phyloP scores from a whole-genome alignment of 2,113 vertebrate species.

The Progne subis region DNA sequence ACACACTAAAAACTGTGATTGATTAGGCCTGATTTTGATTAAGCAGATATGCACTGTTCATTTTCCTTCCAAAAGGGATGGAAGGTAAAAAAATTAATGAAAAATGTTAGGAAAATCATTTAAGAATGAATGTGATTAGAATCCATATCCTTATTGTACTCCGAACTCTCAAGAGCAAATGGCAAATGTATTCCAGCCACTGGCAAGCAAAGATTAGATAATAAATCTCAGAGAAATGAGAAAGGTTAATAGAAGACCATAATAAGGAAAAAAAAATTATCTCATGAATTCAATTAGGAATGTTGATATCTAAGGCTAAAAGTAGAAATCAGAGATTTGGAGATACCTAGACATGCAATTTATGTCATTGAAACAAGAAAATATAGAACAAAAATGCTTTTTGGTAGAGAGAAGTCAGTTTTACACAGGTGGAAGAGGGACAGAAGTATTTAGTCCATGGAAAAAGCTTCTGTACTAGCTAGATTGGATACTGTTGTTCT shows the following conservation, averaged over 20 bases:
- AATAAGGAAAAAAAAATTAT: constrained; percentile 10
- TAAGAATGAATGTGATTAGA: background rate
- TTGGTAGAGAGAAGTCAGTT: background rate
- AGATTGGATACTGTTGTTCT: background rate
- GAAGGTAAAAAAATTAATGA: background rate
- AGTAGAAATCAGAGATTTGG: background rate
- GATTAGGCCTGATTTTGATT: background rate
- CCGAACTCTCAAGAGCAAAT: background rate
- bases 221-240: constrained; percentile 23
- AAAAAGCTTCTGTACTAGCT: background rate
- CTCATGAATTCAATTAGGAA: background rate
- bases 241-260: constrained; percentile 14
- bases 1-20: background rate
- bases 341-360: background rate
- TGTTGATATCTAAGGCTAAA: constrained; percentile 17
- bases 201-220: constrained; percentile 27
- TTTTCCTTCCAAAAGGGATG: background rate
- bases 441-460: background rate
- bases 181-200: constrained; percentile 11
- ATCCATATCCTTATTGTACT: background rate
- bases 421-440: background rate
- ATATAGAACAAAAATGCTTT: background rate
- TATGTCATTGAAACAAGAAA: background rate
- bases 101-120: constrained; percentile 18
- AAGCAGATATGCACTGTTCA: background rate